Evolutionary conservation across 2,113 vertebrate species (phyloP).

Genomic region (Leptobrachium leishanense): DNA sequence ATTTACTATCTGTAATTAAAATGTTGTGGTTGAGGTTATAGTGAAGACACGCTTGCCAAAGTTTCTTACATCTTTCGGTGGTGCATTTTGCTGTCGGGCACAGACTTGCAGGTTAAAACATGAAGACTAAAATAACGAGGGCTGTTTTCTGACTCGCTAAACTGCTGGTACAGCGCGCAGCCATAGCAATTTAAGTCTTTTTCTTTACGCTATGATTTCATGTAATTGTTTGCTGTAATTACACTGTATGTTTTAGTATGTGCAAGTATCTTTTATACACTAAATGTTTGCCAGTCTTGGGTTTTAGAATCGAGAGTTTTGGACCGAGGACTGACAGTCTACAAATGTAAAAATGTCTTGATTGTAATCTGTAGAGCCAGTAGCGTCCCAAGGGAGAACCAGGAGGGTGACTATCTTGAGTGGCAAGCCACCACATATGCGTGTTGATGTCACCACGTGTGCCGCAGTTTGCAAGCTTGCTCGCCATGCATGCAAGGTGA

Average conservation of each 20-base stretch:
- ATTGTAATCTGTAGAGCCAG: too few species aligned
- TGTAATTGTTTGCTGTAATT: background rate
- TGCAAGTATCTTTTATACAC: background rate
- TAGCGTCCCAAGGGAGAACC: too few species aligned
- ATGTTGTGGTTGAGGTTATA: constrained; percentile 27
- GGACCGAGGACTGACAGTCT: too few species aligned
- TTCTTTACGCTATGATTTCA: background rate
- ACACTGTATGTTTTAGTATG: background rate
- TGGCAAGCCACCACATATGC: too few species aligned
- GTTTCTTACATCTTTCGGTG: background rate
- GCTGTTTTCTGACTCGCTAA: constrained; percentile 1
- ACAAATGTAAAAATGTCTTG: too few species aligned
- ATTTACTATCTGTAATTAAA: constrained; percentile 13
- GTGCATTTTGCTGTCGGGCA: constrained; percentile 5
- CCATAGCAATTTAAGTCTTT: background rate
- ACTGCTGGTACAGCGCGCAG: background rate
- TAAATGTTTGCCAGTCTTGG: background rate
- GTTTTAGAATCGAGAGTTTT: too few species aligned
- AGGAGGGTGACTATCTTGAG: too few species aligned
- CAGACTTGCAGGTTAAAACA: constrained; percentile 15
- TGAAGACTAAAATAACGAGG: constrained; percentile 14
- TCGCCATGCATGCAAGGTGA: too few species aligned
- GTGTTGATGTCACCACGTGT: too few species aligned
- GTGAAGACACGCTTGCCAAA: constrained; percentile 15
- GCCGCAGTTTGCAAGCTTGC: too few species aligned